These are phyloP conservation scores for Aphis craccivora DNA, from an alignment of 1,140 invertebrate genomes.

Conservation along the genomic window DNA sequence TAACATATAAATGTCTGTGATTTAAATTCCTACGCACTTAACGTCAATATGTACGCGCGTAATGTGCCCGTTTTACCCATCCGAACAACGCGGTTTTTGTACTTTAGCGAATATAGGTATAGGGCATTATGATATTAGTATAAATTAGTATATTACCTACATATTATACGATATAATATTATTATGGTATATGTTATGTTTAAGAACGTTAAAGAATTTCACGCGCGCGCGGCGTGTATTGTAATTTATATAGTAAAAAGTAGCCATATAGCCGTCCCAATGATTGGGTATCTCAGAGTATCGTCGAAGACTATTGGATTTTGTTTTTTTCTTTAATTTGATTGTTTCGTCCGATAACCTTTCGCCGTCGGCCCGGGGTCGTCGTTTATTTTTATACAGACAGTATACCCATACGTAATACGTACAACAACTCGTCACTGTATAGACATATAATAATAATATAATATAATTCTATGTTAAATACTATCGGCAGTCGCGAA, in stretches of 20 bases:
- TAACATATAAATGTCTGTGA: background rate
- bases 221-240: background rate
- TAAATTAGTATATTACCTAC: background rate
- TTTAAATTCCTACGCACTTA: constrained; percentile 1
- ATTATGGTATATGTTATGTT: background rate
- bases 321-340: constrained; percentile 1
- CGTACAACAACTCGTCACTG: background rate
- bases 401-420: background rate
- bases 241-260: constrained; percentile 31
- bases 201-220: background rate
- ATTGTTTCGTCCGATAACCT: constrained; percentile 3
- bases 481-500: background rate
- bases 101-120: background rate
- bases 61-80: background rate
- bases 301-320: background rate
- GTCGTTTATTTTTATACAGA: background rate
- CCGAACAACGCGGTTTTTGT: background rate
- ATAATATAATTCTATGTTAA: background rate
- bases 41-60: background rate
- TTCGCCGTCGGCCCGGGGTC: background rate
- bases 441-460: constrained; percentile 21
- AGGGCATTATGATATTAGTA: background rate
- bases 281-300: background rate
- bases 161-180: background rate
- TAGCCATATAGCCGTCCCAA: background rate